Conservation (phyloP, 2,797 vertebrate genomes). For the Miichthys miiuy region DNA sequence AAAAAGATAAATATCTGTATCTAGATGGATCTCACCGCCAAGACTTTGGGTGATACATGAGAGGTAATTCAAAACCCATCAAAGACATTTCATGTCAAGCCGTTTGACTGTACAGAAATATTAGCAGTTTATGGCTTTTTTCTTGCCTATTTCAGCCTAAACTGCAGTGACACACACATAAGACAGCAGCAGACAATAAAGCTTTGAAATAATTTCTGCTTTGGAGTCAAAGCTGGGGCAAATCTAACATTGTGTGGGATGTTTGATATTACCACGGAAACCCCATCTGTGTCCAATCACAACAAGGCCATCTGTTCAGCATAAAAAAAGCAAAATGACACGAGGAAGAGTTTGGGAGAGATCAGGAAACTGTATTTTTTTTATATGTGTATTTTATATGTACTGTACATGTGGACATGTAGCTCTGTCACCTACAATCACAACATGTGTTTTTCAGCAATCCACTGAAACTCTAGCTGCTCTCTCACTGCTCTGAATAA, state of each 20-base stretch:
- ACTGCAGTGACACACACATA: conserved; percentile 62
- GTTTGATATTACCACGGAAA: conserved; percentile 78
- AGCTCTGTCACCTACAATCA: conserved; percentile 29
- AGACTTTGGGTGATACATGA: conserved; percentile 49
- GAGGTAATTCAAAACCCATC: conserved; percentile 39
- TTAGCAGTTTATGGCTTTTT: conserved; percentile 47
- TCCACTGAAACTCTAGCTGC: conserved; percentile 6
- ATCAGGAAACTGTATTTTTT: conserved; percentile 43
- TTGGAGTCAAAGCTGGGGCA: conserved; percentile 67
- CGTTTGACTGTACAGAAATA: conserved; percentile 28
- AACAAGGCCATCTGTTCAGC: conserved; percentile 77
- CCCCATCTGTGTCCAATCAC: conserved; percentile 81
- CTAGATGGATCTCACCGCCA: conserved; percentile 21
- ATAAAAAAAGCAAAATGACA: conserved; percentile 55
- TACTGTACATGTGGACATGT: conserved; percentile 21
- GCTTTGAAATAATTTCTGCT: conserved; percentile 68
- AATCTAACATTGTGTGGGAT: conserved; percentile 75
- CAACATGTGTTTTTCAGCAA: conserved; percentile 20
- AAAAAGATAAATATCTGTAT: conserved; percentile 44
- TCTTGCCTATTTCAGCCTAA: conserved; percentile 62
- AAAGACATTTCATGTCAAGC: conserved; percentile 33
- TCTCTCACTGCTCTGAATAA: background rate
- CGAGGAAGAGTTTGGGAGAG: conserved; percentile 33
- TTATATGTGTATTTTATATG: conserved; percentile 16
- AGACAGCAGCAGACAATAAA: conserved; percentile 67